Evolutionary conservation across 2,113 vertebrate species (phyloP), one percentile per base, ranked within the genome.

Genomic region (Gobius niger): DNA sequence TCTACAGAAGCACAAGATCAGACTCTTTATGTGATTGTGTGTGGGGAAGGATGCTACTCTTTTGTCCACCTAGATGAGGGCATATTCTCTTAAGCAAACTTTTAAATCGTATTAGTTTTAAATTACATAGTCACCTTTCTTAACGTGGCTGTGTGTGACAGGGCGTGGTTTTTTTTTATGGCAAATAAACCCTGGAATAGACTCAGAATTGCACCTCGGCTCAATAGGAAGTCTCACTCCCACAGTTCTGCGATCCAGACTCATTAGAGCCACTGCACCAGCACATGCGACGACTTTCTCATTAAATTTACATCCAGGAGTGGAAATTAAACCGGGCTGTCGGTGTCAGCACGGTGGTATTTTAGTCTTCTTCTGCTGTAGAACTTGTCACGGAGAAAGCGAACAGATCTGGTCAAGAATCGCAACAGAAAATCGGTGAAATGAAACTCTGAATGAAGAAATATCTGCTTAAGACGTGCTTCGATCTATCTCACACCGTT

Each of bases 201-300:
- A 49, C 47, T 49, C 11, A 13, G 47, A 49, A 49, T 13, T 14
- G 47, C 47, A 49, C 47, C 13, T 1, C 1, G 47, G 47, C 13
- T 12, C 15, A 49, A 49, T 49, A 15, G 15, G 47, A 15, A 49
- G 15, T 3, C 47, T 14, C 47, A 47, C 3, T 15, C 47, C 47
- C 47, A 47, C 3, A 47, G 12, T 13, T 49, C 12, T 49, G 7
- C 13, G 0, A 14, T 49, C 47, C 5, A 13, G 14, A 6, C 15
- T 7, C 47, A 49, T 49, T 49, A 49, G 47, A 49, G 15, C 24
- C 24, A 49, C 12, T 13, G 2, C 47, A 47, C 47, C 47, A 5
- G 69, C 52, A 49, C 41, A 59, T 62, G 7, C 14, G 19, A 59
- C 14, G 19, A 59, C 24, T 44, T 56, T 62, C 50, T 68, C 14